These are phyloP conservation scores for Spea multiplicata DNA, from an alignment of 2,113 vertebrate species.

Conservation along the genomic window DNA sequence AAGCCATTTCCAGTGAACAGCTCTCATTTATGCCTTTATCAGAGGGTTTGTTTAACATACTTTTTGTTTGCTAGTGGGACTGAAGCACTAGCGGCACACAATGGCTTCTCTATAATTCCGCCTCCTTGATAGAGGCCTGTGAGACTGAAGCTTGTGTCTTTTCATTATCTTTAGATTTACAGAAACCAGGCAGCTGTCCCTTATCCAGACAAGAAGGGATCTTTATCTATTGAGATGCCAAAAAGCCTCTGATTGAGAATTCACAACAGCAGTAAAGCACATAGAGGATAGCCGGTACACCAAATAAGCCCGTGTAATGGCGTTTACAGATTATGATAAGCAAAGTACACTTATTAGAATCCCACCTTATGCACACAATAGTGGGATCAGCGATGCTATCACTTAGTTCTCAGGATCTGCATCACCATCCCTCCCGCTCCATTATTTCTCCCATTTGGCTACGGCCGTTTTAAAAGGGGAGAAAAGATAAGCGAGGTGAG, in stretches of 20 bases:
- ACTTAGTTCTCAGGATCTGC: no score
- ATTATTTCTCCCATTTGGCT: no score
- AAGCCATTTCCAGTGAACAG: no score
- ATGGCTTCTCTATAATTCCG: not conserved
- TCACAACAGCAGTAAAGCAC: slow-evolving; percentile 17
- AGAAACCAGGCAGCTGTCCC: slow-evolving; percentile 13
- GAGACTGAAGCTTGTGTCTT: not conserved
- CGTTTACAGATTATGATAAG: no score
- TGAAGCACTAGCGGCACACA: not conserved
- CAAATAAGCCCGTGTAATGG: no score
- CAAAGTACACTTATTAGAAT: no score
- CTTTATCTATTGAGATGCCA: slow-evolving; percentile 13
- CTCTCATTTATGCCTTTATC: no score
- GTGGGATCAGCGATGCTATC: no score
- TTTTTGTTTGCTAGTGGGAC: not conserved
- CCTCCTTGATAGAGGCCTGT: not conserved
- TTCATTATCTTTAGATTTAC: not conserved
- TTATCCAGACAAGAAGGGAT: not conserved
- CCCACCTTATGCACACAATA: no score
- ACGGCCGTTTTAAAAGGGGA: no score
- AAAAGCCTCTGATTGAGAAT: slow-evolving; percentile 8
- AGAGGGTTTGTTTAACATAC: not conserved
- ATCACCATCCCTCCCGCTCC: no score
- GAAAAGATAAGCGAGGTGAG: no score
- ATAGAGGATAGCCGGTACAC: not conserved